A percentile compares a stretch with the other conserved stretches of the same genome.
Evolutionary conservation across 2,888 invertebrate genomes (phyloP).

Genomic region (Hydrotaea cyrtoneurina): DNA sequence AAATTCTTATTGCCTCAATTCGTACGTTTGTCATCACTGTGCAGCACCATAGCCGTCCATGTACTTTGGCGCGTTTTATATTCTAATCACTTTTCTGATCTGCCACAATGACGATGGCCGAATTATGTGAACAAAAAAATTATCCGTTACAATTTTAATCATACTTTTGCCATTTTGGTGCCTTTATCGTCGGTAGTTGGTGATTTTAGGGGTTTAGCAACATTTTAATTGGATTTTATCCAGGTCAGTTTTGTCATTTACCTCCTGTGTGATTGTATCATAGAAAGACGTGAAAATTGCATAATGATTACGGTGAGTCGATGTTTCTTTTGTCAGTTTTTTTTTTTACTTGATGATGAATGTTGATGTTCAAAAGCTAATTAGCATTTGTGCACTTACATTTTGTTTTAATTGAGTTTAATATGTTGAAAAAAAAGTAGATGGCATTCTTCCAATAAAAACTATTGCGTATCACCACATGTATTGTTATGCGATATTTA

Average conservation of each 20-base stretch:
- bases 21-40: too few species aligned
- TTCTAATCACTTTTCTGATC: not conserved
- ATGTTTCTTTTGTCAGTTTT: not conserved
- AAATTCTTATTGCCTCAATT: too few species aligned
- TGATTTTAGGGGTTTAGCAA: slow-evolving; percentile 12
- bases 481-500: too few species aligned
- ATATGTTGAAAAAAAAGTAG: too few species aligned
- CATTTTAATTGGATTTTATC: too few species aligned
- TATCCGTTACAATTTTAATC: slow-evolving; percentile 22
- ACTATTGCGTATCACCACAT: too few species aligned
- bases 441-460: not conserved
- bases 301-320: not conserved
- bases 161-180: not conserved
- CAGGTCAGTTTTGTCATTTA: slow-evolving; percentile 9
- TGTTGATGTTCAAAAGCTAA: slow-evolving; percentile 5
- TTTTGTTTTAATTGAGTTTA: not conserved
- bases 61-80: too few species aligned
- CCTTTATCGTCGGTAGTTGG: not conserved
- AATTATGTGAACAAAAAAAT: not conserved
- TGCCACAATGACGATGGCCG: not conserved
- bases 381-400: slow-evolving; percentile 1
- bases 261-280: not conserved
- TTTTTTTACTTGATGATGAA: too few species aligned
- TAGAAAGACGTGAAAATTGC: not conserved
- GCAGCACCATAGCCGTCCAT: too few species aligned